Conservation (phyloP, 2,113 vertebrate species). For the Rhadina sibilatrix region DNA sequence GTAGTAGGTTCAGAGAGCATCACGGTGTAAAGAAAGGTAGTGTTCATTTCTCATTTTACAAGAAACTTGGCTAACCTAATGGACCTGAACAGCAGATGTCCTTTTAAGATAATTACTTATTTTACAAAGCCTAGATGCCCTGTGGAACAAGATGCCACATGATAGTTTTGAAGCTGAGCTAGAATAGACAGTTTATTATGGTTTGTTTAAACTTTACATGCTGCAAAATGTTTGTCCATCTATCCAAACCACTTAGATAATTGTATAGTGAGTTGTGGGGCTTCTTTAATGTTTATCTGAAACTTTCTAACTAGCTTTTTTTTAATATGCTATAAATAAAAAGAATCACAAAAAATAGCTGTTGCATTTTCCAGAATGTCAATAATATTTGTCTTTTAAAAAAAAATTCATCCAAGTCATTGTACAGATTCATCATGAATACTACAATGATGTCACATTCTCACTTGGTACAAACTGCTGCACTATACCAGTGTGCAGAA, state of each 20-base stretch:
- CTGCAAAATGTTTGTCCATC: background rate
- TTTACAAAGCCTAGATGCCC: background rate
- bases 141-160: background rate
- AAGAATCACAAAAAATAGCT: background rate
- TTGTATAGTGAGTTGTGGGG: background rate
- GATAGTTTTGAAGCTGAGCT: background rate
- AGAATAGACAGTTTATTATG: background rate
- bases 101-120: background rate
- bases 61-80: background rate
- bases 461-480: background rate
- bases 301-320: background rate
- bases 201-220: background rate
- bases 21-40: background rate
- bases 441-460: background rate
- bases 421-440: background rate
- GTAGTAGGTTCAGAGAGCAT: background rate
- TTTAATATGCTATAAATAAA: background rate
- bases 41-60: background rate
- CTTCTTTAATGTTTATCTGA: background rate
- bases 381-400: background rate
- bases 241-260: background rate
- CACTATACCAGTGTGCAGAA: background rate
- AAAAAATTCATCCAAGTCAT: background rate
- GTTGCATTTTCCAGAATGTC: background rate
- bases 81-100: background rate